Evolutionary conservation across 2,888 invertebrate species (phyloP), one percentile per base, ranked within the genome.

Genomic region (Ypsolopha sequella): DNA sequence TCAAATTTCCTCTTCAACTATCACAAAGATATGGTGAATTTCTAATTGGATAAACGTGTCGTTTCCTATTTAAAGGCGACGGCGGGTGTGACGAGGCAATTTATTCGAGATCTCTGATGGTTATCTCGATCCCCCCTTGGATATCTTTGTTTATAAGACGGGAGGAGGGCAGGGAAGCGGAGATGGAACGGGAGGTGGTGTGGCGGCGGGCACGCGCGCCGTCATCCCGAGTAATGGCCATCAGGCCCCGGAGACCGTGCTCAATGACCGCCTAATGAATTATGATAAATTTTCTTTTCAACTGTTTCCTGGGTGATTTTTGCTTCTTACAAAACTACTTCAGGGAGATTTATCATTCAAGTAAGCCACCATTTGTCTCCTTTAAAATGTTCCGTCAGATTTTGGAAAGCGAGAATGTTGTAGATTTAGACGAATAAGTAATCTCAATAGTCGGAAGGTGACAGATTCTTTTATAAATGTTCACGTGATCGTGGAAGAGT

Each of bases 41-140:
- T 86, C 86, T 85, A 85, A 86, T 86, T 86, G 86, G 84, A 86
- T 86, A 86, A 86, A 84, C 85, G 84, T 85, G 86, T 86, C 84
- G 82, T 81, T 86, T 86, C 86, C 86, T 86, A 85, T 85, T 86
- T 86, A 86, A 80, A 84, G 80, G 76, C 82, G 81, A 77, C 81
- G 76, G 75, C 80, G 72, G 67, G 71, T 71, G 69, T 73, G 69
- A 70, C 70, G 68, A 71, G 73, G 71, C 85, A 81, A 80, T 63
- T 73, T 64, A 61, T 67, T 59, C 53, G 61, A 69, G 85, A 80
- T 60, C 82, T 64, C 63, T 60, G 60, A 60, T 62, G 65, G 64
- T 63, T 64, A 4, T 61, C 55, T 56, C 54, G 58, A 54, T 53
- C 59, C 58, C 56, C 68, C 68, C 68, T 66, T 54, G 54, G 54